A percentile compares a stretch with the other conserved stretches of the same genome.
These are phyloP conservation scores for Mesitornis unicolor DNA, from an alignment of 2,113 vertebrate genomes.

Conservation along the genomic window DNA sequence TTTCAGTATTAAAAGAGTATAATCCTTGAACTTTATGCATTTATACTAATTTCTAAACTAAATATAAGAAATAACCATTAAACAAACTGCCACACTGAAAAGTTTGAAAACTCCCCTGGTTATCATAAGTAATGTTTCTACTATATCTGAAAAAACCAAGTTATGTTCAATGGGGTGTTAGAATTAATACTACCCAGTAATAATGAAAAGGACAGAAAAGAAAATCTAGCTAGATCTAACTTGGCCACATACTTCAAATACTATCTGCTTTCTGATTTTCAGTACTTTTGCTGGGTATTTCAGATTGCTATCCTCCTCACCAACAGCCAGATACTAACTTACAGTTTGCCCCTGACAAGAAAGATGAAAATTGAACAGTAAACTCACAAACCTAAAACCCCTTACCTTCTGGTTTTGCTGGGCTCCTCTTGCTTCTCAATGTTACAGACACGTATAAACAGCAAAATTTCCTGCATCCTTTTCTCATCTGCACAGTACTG, in stretches of 20 bases:
- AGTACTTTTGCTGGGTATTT: not conserved
- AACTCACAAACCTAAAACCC: constrained; percentile 46
- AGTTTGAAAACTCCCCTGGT: not conserved
- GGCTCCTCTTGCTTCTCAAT: constrained; percentile 45
- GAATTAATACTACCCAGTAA: not conserved
- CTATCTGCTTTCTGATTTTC: not conserved
- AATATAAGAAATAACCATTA: not conserved
- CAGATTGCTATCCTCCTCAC: not conserved
- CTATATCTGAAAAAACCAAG: not conserved
- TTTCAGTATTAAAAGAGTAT: not conserved
- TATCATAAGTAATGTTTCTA: not conserved
- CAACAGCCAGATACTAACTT: not conserved
- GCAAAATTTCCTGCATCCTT: constrained; percentile 74
- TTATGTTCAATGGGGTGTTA: not conserved
- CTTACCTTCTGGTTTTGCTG: constrained; percentile 68
- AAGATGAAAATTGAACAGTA: constrained; percentile 39
- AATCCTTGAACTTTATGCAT: not conserved
- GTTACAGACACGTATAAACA: constrained; percentile 72
- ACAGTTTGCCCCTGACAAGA: not conserved
- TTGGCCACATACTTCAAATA: not conserved
- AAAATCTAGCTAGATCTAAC: not conserved
- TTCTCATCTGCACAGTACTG: constrained; percentile 68
- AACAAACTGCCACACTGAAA: not conserved
- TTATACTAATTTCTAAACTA: not conserved
- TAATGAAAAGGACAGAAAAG: not conserved